Evolutionary conservation across 2,797 vertebrate species (phyloP), one percentile per base, ranked within the genome.

Genomic region (Ctenopoma multispine): DNA sequence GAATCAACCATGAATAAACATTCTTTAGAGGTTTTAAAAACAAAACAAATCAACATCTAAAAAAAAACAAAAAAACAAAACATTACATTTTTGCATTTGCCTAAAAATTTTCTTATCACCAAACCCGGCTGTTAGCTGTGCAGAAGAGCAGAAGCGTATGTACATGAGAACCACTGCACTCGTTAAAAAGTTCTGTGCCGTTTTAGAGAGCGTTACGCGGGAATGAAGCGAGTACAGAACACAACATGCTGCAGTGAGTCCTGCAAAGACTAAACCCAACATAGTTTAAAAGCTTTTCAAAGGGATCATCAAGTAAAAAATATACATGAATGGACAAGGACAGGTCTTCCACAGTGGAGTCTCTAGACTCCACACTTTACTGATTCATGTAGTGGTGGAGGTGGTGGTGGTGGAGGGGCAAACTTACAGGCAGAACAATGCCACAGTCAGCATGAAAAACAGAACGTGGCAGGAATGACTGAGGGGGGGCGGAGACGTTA

Each of bases 371-470:
- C 69, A 63, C 77, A 85, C 81, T 79, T 62, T 51, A 67, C 63
- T 86, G 83, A 80, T 56, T 63, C 38, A 38, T 47, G 72, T 50
- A 72, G 69, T 53, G 71, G 56, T 15, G 47, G 51, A 7, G 63
- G 11, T 1, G 43, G 68, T 38, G 80, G 31, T 9, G 63, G 69
- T 27, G 67, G 69, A 59, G 61, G 50, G 50, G 69, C 72, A 72
- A 68, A 90, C 86, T 89, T 86, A 91, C 88, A 90, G 82, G 87
- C 86, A 85, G 69, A 83, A 69, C 51, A 24, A 84, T 41, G 69
- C 87, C 86, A 89, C 89, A 85, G 89, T 90, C 82, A 80, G 77
- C 69, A 85, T 86, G 85, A 85, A 57, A 80, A 75, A 84, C 69
- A 79, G 55, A 75, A 64, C 1, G 51, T 76, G 81, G 80, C 77